phyloP scores from a whole-genome alignment of 2,888 invertebrate species.

The Pyrrhosoma nymphula region DNA sequence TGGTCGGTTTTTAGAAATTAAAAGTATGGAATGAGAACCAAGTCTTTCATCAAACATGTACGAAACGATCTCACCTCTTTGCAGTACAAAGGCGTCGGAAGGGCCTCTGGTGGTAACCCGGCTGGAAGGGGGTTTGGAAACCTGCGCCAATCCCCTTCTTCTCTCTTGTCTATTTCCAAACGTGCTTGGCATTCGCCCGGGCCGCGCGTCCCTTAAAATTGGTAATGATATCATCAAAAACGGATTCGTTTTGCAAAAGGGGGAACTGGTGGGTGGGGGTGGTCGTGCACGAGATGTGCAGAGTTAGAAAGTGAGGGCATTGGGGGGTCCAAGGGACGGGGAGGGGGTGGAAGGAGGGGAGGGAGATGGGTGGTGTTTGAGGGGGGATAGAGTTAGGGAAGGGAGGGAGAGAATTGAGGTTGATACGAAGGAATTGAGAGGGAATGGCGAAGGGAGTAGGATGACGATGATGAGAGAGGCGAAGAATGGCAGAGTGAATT shows the following conservation, averaged over 20 bases:
- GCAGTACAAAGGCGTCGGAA: too few species aligned
- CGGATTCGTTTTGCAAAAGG: slow-evolving; percentile 18
- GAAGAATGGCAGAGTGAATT: background rate
- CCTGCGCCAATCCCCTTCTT: background rate
- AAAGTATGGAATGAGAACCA: too few species aligned
- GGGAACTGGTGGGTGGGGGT: too few species aligned
- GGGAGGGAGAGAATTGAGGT: background rate
- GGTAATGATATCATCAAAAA: slow-evolving; percentile 36
- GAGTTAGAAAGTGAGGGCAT: slow-evolving; percentile 24
- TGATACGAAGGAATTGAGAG: background rate
- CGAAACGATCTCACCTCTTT: too few species aligned
- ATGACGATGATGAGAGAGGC: background rate
- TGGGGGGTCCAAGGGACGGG: background rate
- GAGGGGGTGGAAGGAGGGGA: background rate
- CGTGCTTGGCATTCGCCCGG: background rate
- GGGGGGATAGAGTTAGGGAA: background rate
- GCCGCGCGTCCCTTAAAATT: slow-evolving; percentile 8
- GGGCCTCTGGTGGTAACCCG: too few species aligned
- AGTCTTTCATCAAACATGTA: too few species aligned
- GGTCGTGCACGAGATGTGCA: background rate
- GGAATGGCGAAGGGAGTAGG: background rate
- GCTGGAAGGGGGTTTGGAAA: background rate
- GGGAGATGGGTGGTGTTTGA: background rate
- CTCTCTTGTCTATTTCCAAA: slow-evolving; percentile 2
- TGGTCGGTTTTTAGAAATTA: too few species aligned